These are phyloP conservation scores for Euphydryas editha DNA, from an alignment of 2,888 invertebrate species.

Conservation along the genomic window DNA sequence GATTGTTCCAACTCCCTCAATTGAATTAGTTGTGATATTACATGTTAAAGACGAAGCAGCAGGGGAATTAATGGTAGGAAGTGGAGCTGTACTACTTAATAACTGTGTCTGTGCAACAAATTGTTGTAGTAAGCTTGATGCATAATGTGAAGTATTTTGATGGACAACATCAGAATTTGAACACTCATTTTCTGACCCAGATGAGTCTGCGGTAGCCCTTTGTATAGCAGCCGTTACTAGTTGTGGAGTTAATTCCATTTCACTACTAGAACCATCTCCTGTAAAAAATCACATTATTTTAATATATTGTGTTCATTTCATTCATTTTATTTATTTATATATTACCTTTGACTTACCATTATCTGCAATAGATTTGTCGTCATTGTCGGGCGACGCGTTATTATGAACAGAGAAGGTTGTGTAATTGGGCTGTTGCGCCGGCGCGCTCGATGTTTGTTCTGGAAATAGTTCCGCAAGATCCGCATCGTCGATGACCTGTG, in stretches of 20 bases:
- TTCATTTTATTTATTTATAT: not conserved
- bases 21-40: constrained; percentile 57
- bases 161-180: constrained; percentile 81
- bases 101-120: constrained; percentile 92
- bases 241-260: constrained; percentile 89
- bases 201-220: constrained; percentile 86
- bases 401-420: constrained; percentile 76
- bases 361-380: constrained; percentile 79
- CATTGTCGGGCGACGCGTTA: constrained; percentile 69
- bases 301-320: not conserved
- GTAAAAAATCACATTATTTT: constrained; percentile 45
- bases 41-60: constrained; percentile 57
- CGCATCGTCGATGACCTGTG: constrained; percentile 89
- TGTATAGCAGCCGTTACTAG: constrained; percentile 91
- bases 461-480: constrained; percentile 91
- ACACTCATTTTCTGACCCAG: constrained; percentile 88
- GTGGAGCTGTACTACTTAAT: constrained; percentile 79
- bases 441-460: constrained; percentile 85
- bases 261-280: constrained; percentile 87
- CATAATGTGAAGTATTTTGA: constrained; percentile 85
- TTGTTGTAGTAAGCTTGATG: constrained; percentile 90
- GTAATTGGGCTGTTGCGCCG: constrained; percentile 85
- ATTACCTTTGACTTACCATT: constrained; percentile 62
- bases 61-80: constrained; percentile 61
- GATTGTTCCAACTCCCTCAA: constrained; percentile 67